Percentiles rank a stretch among this genome's conserved stretches.
phyloP scores from a whole-genome alignment of 2,797 vertebrate genomes.

The Lagorchestes hirsutus region DNA sequence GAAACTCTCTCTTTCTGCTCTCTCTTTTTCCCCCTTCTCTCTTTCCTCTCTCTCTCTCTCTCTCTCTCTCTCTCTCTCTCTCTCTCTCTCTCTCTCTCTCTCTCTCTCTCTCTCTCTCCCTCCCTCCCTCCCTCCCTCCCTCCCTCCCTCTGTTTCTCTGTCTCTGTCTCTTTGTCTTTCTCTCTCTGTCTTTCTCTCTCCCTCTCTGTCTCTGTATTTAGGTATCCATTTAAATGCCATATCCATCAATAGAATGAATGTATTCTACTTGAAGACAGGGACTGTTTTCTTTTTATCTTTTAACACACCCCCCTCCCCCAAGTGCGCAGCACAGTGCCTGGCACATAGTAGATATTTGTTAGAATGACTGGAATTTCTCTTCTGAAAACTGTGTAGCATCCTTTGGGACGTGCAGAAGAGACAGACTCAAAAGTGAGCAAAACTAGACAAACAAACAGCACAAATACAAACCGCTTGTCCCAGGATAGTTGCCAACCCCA shows the following conservation, averaged over 20 bases:
- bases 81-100: too few species aligned
- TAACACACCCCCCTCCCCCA: too few species aligned
- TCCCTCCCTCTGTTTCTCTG: accelerated
- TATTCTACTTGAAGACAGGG: background rate
- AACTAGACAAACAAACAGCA: background rate
- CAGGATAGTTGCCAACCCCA: background rate
- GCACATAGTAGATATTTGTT: background rate
- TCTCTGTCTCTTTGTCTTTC: too few species aligned
- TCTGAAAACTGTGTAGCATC: background rate
- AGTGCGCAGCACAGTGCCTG: background rate
- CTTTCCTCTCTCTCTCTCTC: too few species aligned
- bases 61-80: too few species aligned
- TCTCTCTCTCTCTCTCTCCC: accelerated
- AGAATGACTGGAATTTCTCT: background rate
- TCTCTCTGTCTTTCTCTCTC: background rate
- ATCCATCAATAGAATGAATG: too few species aligned
- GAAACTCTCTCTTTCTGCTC: background rate
- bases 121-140: too few species aligned
- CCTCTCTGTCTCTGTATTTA: background rate
- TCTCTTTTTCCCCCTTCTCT: accelerated
- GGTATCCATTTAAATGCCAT: background rate
- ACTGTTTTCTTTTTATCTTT: background rate
- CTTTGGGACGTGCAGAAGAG: slow-evolving; percentile 8
- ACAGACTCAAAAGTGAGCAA: background rate
- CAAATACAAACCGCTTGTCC: background rate